Evolutionary conservation across 1,140 invertebrate species (phyloP).

Genomic region (Drosophila micromelanica): DNA sequence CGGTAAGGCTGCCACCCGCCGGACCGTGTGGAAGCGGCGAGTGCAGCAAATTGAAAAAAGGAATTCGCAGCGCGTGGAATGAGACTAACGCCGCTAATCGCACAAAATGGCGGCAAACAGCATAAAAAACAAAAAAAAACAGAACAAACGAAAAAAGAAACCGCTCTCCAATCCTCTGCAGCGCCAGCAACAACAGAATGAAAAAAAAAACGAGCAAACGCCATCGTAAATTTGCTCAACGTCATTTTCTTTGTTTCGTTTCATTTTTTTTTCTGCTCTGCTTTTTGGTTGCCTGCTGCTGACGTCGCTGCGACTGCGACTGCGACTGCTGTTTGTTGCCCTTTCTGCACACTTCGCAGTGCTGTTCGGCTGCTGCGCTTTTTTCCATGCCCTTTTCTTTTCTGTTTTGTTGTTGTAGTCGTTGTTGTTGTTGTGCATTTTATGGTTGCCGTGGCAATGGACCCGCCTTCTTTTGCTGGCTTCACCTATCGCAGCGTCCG

Average conservation of each 20-base stretch:
- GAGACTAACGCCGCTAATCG: conserved; percentile 62
- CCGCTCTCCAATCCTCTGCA: conserved; percentile 14
- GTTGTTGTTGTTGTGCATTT: conserved; percentile 55
- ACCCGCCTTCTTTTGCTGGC: conserved; percentile 77
- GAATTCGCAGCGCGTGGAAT: conserved; percentile 12
- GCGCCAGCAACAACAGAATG: conserved; percentile 4
- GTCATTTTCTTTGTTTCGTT: conserved; percentile 37
- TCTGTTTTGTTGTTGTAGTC: no score
- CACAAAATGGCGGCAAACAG: conserved; percentile 74
- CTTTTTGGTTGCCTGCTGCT: conserved; percentile 27
- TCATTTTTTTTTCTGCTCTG: conserved; percentile 14
- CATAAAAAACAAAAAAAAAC: conserved; percentile 9
- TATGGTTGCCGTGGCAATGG: conserved; percentile 74
- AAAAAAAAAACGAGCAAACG: conserved; percentile 11
- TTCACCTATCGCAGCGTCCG: conserved; percentile 71
- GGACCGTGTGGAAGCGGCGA: conserved; percentile 18
- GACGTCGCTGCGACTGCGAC: conserved; percentile 35
- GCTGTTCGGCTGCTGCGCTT: conserved; percentile 23
- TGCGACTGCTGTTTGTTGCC: conserved; percentile 23
- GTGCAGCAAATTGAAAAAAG: conserved; percentile 41
- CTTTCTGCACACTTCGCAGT: neutral
- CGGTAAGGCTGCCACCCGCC: conserved; percentile 1
- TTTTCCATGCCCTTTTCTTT: conserved; percentile 28
- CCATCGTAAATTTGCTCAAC: conserved; percentile 59
- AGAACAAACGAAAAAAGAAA: conserved; percentile 9